Evolutionary conservation across 2,797 vertebrate species (phyloP).

Genomic region (Parotocinclus haroldoi): DNA sequence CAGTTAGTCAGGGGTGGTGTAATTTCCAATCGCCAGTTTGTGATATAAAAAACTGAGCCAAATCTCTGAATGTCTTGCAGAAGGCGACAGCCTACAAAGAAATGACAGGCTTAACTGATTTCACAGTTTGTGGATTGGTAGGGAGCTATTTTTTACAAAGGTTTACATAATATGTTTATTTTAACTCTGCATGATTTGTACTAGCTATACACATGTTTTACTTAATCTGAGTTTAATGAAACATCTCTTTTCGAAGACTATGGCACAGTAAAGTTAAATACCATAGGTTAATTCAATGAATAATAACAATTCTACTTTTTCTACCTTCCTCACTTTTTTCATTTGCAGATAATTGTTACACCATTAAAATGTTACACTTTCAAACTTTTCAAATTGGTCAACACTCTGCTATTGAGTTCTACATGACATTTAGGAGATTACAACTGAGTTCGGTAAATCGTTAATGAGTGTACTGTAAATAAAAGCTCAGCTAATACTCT

Average conservation of each 20-base stretch:
- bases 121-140: too few species aligned
- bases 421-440: too few species aligned
- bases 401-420: background rate
- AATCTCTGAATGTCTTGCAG: too few species aligned
- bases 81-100: too few species aligned
- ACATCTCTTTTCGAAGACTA: slow-evolving; percentile 20
- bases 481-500: background rate
- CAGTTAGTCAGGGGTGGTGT: too few species aligned
- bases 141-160: too few species aligned
- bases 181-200: slow-evolving; percentile 6
- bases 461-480: background rate
- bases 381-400: background rate
- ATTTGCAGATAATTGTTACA: slow-evolving; percentile 8
- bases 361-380: slow-evolving; percentile 18
- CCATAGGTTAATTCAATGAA: slow-evolving; percentile 3
- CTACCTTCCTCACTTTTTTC: background rate
- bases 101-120: too few species aligned
- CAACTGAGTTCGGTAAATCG: too few species aligned
- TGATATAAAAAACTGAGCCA: too few species aligned
- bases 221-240: slow-evolving; percentile 15
- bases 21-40: too few species aligned
- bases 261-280: slow-evolving; percentile 3
- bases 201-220: background rate
- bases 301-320: slow-evolving; percentile 16
- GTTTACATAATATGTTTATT: too few species aligned